A percentile compares a stretch with the other conserved stretches of the same genome.
phyloP scores from a whole-genome alignment of 2,797 vertebrate species.

The Podarcis siculus region DNA sequence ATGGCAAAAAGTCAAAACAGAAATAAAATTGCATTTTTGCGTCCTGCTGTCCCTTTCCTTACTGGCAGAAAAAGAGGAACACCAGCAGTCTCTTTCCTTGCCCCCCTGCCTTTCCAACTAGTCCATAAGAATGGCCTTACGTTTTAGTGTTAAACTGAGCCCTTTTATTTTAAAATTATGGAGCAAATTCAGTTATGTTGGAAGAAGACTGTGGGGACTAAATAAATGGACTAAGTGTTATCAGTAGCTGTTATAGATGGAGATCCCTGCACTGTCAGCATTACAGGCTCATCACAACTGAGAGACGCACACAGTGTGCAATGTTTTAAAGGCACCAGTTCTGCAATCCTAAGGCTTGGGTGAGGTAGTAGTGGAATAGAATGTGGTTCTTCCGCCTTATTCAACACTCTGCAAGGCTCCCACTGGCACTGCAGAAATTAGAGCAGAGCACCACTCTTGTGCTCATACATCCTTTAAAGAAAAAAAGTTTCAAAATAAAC shows the following conservation, averaged over 20 bases:
- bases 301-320: neutral
- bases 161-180: neutral
- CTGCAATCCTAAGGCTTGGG: too few relatives aligned
- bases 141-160: neutral
- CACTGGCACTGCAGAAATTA: too few relatives aligned
- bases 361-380: too few relatives aligned
- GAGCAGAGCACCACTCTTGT: too few relatives aligned
- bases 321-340: neutral
- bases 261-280: neutral
- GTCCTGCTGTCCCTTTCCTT: neutral
- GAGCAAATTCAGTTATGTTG: neutral
- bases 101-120: neutral
- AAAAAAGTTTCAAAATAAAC: too few relatives aligned
- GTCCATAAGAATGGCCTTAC: neutral
- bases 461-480: too few relatives aligned
- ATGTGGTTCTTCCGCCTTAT: too few relatives aligned
- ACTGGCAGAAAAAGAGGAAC: neutral
- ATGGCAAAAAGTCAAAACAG: neutral
- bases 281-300: neutral
- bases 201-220: neutral
- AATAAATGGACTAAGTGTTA: neutral
- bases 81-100: neutral
- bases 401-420: too few relatives aligned
- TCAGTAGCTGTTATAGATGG: neutral
- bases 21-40: neutral